Base-by-base conservation (phyloP, 2,113 vertebrate genomes). In the Stercorarius parasiticus region DNA sequence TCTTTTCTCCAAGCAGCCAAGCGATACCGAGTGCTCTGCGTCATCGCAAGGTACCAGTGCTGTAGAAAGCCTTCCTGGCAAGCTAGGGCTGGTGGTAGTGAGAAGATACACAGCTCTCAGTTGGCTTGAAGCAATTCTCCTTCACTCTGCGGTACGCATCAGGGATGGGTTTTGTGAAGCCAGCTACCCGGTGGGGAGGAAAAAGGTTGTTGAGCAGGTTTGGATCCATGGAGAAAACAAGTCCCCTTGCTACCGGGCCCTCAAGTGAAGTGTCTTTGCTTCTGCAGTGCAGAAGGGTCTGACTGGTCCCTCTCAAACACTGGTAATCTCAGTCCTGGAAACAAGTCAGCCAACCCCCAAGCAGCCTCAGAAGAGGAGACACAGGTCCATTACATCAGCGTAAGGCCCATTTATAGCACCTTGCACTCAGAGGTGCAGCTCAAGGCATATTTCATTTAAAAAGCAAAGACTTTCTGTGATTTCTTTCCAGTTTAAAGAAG, bases 1-100 rank as follows among this genome's bases (percentile, higher is more conserved):
- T 26, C 27, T 80, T 26, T 62, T 47, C 80, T 49, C 36, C 58
- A 43, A 66, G 86, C 86, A 86, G 79, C 76, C 53, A 78, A 62
- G 53, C 0, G 1, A 69, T 56, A 19, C 34, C 0, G 1, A 16
- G 38, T 11, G 25, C 52, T 94, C 65, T 34, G n/a, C 0, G 0
- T 32, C 91, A 85, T 7, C 15, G 0, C 79, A n/a, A n/a, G 78
- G 61, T 8, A 2, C 34, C 82, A 49, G 78, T 1, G 1, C 36
- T 1, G 42, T 6, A 16, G 72, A 82, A 82, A 86, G 2, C 81
- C 84, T 78, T 83, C 43, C 89, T 91, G 90, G 49, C 36, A 30
- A 36, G 72, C 58, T 61, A 12, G 53, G 70, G 62, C 49, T 94
- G 89, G 58, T 30, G 80, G 34, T 1, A 36, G 8, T 3, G 34